These are phyloP conservation scores for Stenodera caucasica DNA, from an alignment of 2,888 invertebrate species.

Conservation along the genomic window DNA sequence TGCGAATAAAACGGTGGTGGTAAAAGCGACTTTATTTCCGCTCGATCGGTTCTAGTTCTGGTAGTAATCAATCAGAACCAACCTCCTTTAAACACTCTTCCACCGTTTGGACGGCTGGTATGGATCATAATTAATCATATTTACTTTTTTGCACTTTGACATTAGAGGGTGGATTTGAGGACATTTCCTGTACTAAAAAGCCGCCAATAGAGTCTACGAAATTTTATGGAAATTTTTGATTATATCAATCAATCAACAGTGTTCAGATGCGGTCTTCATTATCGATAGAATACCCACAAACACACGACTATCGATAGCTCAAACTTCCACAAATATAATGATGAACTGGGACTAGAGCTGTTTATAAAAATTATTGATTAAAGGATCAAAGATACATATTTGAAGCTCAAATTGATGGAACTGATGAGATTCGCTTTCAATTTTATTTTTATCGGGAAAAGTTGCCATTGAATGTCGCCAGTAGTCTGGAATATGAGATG, in stretches of 20 bases:
- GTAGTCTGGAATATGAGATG: not conserved
- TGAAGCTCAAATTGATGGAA: not conserved
- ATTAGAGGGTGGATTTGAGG: not conserved
- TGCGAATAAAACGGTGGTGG: not conserved
- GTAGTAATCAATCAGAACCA: not conserved
- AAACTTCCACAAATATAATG: too few relatives aligned
- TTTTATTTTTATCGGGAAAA: too few relatives aligned
- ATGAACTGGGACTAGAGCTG: too few relatives aligned
- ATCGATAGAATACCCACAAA: too few relatives aligned
- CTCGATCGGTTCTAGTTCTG: not conserved
- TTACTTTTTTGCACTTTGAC: constrained; percentile 11
- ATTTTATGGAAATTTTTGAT: too few relatives aligned
- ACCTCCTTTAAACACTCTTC: too few relatives aligned
- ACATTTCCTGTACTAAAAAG: not conserved
- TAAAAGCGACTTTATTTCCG: not conserved
- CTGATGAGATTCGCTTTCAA: too few relatives aligned
- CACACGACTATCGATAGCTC: too few relatives aligned
- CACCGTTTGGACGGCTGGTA: constrained; percentile 15
- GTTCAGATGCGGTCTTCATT: too few relatives aligned
- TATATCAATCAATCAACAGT: too few relatives aligned
- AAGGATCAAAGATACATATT: not conserved
- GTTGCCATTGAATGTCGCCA: not conserved
- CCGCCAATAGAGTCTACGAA: not conserved
- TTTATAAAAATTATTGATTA: not conserved
- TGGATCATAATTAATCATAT: constrained; percentile 26